A percentile compares a stretch with the other conserved stretches of the same genome.
These are phyloP conservation scores for Drosophila tristis DNA, from an alignment of 1,140 invertebrate species.

Conservation along the genomic window DNA sequence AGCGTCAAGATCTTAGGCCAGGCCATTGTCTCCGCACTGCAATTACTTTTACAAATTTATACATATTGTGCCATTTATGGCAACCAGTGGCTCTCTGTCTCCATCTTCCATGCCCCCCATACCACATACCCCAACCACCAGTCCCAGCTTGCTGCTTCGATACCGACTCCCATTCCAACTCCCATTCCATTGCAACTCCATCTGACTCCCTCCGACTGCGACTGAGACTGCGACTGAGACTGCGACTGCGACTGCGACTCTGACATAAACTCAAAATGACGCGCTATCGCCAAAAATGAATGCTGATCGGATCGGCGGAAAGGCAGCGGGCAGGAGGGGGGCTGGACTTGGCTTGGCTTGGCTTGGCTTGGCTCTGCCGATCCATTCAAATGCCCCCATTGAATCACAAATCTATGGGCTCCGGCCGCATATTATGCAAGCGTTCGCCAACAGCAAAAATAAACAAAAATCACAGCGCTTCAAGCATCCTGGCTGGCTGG, in stretches of 20 bases:
- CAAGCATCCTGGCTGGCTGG: not conserved
- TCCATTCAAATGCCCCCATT: slow-evolving; percentile 75
- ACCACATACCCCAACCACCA: slow-evolving; percentile 1
- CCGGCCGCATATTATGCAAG: slow-evolving; percentile 67
- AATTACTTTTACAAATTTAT: slow-evolving; percentile 84
- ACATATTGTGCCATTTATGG: slow-evolving; percentile 83
- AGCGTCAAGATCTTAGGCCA: slow-evolving; percentile 55
- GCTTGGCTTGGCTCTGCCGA: not conserved
- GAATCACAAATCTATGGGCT: slow-evolving; percentile 74
- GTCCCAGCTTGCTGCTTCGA: too few relatives aligned
- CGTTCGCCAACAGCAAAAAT: slow-evolving; percentile 8
- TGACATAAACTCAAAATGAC: slow-evolving; percentile 78
- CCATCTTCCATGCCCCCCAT: slow-evolving; percentile 8
- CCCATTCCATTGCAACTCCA: not conserved
- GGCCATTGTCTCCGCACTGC: slow-evolving; percentile 67
- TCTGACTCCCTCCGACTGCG: not conserved
- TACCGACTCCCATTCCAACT: not conserved
- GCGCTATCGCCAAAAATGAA: slow-evolving; percentile 79
- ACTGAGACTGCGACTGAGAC: not conserved
- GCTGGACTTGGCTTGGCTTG: too few relatives aligned
- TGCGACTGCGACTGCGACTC: slow-evolving; percentile 10
- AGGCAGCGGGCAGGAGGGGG: slow-evolving; percentile 3
- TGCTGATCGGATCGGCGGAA: slow-evolving; percentile 65
- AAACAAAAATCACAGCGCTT: slow-evolving; percentile 29
- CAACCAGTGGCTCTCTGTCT: slow-evolving; percentile 64